Base-by-base conservation (phyloP, 2,113 vertebrate genomes). In the Trachemys scripta region DNA sequence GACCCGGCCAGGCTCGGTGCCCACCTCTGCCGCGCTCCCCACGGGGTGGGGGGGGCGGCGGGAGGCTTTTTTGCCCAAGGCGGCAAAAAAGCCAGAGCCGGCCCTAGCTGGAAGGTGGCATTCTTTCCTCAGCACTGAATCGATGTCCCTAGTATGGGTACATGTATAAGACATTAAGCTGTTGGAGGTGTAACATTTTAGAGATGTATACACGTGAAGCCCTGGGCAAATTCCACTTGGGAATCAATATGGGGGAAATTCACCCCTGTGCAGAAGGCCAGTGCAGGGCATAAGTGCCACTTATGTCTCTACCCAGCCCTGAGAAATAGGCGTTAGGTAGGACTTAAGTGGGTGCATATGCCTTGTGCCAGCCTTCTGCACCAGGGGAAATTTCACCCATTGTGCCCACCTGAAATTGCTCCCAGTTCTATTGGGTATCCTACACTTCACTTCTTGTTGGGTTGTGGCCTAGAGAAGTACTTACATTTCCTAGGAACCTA, bases 401-500 rank as follows among this genome's bases (percentile, higher is more conserved):
- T 13, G 90, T 91, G 90, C 49, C 81, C 12, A 35, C 19, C 10
- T 53, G 42, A 27, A 2, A 53, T 3, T 38, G 85, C 89, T 47
- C 22, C 20, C 19, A 1, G 79, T 91, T 84, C 24, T 24, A 81
- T 10, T 42, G 3, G 65, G 47, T 19, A 85, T 2, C 12, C n/a
- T 84, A 9, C 9, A 82, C 16, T 76, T 80, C 62, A 35, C 57
- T 57, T 56, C n/a, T 35, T 78, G 56, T 80, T 24, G 25, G 56
- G 22, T 57, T 2, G 3, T 0, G 0, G 27, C 27, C 3, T 38
- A 1, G 12, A 82, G 72, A 84, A 51, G 19, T 51, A 31, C 24
- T 86, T 92, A 88, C 88, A 92, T 95, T 93, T 94, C 51, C 31
- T 59, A 86, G 0, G 1, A 75, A 75, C 25, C 89, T 92, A 88